Evolutionary conservation across 2,888 invertebrate genomes (phyloP), one percentile per base, ranked within the genome.

Genomic region (Microchrysa polita): DNA sequence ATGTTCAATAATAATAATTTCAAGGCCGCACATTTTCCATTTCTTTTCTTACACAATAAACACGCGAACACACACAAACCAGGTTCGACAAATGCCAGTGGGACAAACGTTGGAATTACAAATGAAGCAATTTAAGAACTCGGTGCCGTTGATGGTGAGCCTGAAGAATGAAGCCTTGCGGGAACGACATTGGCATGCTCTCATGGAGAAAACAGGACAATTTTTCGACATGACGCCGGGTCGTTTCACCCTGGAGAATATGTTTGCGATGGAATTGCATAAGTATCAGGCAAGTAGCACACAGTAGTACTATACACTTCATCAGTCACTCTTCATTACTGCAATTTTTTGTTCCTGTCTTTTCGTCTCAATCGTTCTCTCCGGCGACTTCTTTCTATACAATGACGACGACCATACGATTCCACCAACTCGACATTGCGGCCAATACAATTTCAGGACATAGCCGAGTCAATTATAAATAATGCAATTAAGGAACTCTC

Each of bases 241-340:
- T 20, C 89, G 92, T n/a, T 96, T 97, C 79, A 96, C 96, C 0
- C 85, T 97, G 75, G 94, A 94, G 75, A 95, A 96, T 81, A 93
- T 97, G 91, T 97, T 97, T 81, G 89, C 92, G 1, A 96, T 97
- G 96, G 93, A 97, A 80, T 85, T 96, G 75, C 93, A 95, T 79
- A 90, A 91, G 77, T 94, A 93, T 81, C 92, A 92, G 83, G 94
- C 80, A 76, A 73, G 61, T 61, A 53, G 42, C n/a, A 67, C n/a
- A 53, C 23, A 22, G 22, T 20, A 44, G 12, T 1, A n/a, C n/a
- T n/a, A n/a, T n/a, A 34, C 27, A 34, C 27, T 34, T 18, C 14
- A 18, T 55, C 55, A 55, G 55, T n/a, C 61, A 63, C 20, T 63
- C 40, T n/a, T 23, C 14, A 42, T 63, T 40, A n/a, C 42, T 12